phyloP scores from a whole-genome alignment of 2,888 invertebrate genomes.

The Mayetiola destructor region DNA sequence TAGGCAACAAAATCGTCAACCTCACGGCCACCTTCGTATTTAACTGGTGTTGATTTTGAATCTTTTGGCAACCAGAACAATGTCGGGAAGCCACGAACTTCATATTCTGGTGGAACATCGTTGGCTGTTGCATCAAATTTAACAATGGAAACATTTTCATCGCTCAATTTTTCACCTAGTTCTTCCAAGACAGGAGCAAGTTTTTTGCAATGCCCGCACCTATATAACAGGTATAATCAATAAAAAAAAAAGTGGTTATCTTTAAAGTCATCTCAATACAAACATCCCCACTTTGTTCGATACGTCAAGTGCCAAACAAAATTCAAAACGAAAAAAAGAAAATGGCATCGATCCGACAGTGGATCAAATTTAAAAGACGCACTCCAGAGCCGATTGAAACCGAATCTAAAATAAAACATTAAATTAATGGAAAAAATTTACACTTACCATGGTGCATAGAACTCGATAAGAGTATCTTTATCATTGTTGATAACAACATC shows the following conservation, averaged over 20 bases:
- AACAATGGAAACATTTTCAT: conserved; percentile 80
- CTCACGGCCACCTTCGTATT: conserved; percentile 88
- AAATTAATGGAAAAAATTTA: too few species aligned
- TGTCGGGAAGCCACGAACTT: conserved; percentile 96
- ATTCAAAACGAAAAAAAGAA: neutral
- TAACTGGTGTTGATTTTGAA: conserved; percentile 56
- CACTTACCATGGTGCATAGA: conserved; percentile 85
- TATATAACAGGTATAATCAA: neutral
- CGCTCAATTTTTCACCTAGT: conserved; percentile 71
- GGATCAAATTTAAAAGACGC: neutral
- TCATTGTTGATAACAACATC: conserved; percentile 79
- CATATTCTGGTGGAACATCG: conserved; percentile 80
- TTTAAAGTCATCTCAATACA: neutral
- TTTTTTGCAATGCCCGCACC: conserved; percentile 94
- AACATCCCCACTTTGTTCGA: neutral
- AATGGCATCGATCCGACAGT: neutral
- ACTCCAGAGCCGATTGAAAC: too few species aligned
- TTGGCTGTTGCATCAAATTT: conserved; percentile 99
- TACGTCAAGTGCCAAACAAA: neutral
- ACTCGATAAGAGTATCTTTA: conserved; percentile 90
- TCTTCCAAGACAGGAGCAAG: conserved; percentile 88
- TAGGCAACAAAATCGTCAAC: conserved; percentile 89
- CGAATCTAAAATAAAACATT: too few species aligned
- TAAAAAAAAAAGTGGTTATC: neutral
- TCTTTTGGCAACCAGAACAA: conserved; percentile 89